Percentiles rank a stretch among this genome's conserved stretches.
phyloP scores from a whole-genome alignment of 2,888 invertebrate genomes.

The Papilio gigon region DNA sequence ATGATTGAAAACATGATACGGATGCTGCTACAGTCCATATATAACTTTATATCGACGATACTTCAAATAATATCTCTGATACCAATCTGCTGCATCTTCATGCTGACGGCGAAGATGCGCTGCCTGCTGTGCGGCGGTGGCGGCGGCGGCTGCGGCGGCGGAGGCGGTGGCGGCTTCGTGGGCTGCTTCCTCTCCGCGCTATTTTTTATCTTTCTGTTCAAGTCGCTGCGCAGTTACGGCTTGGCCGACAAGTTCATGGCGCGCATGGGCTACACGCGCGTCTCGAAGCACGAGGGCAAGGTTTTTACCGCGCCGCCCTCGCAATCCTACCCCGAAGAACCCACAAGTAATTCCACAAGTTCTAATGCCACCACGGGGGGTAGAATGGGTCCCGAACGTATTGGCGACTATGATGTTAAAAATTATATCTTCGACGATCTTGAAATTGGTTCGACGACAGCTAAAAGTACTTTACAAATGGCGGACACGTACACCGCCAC shows the following conservation, averaged over 20 bases:
- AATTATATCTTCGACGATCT: slow-evolving; percentile 22
- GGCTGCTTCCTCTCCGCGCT: slow-evolving; percentile 64
- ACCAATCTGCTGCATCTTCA: slow-evolving; percentile 69
- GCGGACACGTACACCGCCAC: slow-evolving; percentile 18
- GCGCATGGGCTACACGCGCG: slow-evolving; percentile 64
- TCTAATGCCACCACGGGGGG: too few species aligned
- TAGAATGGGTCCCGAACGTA: slow-evolving; percentile 23
- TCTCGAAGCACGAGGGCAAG: not conserved
- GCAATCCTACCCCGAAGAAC: not conserved
- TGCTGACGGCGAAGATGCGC: slow-evolving; percentile 64
- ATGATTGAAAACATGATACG: slow-evolving; percentile 72
- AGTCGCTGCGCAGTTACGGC: slow-evolving; percentile 68
- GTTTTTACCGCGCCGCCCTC: not conserved
- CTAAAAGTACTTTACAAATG: not conserved
- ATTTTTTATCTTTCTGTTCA: slow-evolving; percentile 62
- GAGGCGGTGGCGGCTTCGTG: slow-evolving; percentile 60
- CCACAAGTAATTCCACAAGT: too few species aligned
- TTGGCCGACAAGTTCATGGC: slow-evolving; percentile 68
- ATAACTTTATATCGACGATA: slow-evolving; percentile 71
- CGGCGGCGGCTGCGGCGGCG: slow-evolving; percentile 63
- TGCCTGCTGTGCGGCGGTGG: slow-evolving; percentile 72
- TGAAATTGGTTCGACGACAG: slow-evolving; percentile 25
- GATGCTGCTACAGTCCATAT: slow-evolving; percentile 68
- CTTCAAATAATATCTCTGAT: slow-evolving; percentile 69
- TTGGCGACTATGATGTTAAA: slow-evolving; percentile 1